Conservation (phyloP, 1,140 invertebrate genomes). For the Rhyacophila brunnea region DNA sequence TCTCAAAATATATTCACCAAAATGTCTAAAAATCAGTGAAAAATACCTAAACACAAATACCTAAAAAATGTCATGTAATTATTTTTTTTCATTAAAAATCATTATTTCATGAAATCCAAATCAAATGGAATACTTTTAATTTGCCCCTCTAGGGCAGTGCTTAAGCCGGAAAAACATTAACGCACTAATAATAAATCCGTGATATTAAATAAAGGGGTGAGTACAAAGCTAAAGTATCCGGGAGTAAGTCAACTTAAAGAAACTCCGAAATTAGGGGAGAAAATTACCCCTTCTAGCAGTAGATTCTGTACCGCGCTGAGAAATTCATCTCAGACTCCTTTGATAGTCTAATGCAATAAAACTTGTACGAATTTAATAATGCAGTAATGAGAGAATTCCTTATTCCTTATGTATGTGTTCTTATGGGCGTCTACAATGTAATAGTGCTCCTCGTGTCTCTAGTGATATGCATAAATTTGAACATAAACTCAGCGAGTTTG, state of each 20-base stretch:
- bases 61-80: too few relatives aligned
- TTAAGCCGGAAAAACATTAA: too few relatives aligned
- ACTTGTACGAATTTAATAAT: slow-evolving; percentile 45
- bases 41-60: too few relatives aligned
- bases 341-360: slow-evolving; percentile 44
- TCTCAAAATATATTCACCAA: too few relatives aligned
- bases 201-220: too few relatives aligned
- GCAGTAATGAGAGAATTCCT: slow-evolving; percentile 42
- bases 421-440: slow-evolving; percentile 12
- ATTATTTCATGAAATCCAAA: too few relatives aligned
- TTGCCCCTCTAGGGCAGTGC: too few relatives aligned
- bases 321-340: slow-evolving; percentile 23
- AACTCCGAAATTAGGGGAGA: slow-evolving; percentile 16
- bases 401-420: slow-evolving; percentile 29
- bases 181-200: too few relatives aligned
- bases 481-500: slow-evolving; percentile 13
- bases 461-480: slow-evolving; percentile 34
- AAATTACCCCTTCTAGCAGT: slow-evolving; percentile 2
- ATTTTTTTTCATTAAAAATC: too few relatives aligned
- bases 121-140: too few relatives aligned
- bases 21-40: too few relatives aligned
- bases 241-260: slow-evolving; percentile 4
- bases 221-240: too few relatives aligned
- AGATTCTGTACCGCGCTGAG: not conserved
- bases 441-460: slow-evolving; percentile 16